These are phyloP conservation scores for Aphodius sticticus DNA, from an alignment of 2,888 invertebrate species.

Conservation along the genomic window DNA sequence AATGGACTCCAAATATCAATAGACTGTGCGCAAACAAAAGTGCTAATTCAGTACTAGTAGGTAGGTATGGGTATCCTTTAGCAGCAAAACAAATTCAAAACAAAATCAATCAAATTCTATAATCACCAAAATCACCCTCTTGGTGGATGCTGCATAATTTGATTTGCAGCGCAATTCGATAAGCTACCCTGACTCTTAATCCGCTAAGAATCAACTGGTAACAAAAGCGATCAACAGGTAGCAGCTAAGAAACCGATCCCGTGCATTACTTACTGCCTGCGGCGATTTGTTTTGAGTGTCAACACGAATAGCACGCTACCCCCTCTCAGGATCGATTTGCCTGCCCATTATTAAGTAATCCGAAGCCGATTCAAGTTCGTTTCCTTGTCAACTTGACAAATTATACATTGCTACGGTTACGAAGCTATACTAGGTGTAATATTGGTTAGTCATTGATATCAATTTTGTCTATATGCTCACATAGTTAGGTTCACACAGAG, in stretches of 20 bases:
- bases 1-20: too few relatives aligned
- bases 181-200: not conserved
- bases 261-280: not conserved
- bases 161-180: not conserved
- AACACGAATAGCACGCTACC: not conserved
- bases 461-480: too few relatives aligned
- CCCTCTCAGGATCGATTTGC: not conserved
- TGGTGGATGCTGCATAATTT: not conserved
- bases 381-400: not conserved
- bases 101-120: not conserved
- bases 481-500: too few relatives aligned
- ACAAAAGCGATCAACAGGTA: not conserved
- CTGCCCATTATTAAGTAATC: conserved; percentile 4
- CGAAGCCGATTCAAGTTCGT: not conserved
- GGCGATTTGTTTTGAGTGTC: not conserved
- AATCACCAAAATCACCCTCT: not conserved
- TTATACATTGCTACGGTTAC: not conserved
- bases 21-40: too few relatives aligned
- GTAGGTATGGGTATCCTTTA: too few relatives aligned
- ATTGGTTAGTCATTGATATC: too few relatives aligned
- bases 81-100: not conserved
- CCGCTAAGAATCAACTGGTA: not conserved
- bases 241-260: not conserved
- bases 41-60: too few relatives aligned
- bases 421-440: not conserved